Evolutionary conservation across 2,797 vertebrate genomes (phyloP), one percentile per base, ranked within the genome.

Genomic region (Amniataba percoides): DNA sequence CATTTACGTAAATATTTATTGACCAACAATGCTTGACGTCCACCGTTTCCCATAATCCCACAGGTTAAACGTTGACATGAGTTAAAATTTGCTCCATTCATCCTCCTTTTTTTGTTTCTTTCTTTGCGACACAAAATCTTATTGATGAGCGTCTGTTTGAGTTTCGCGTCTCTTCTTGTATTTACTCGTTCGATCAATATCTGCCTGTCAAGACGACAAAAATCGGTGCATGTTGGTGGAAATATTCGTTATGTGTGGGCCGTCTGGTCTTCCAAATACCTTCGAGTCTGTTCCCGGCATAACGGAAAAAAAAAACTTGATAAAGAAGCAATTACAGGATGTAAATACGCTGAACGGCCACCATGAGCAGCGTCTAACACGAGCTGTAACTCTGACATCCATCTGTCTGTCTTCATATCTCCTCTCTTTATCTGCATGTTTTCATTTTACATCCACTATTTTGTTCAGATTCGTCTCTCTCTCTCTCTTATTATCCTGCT

Each of bases 401-500:
- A 2, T 71, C 56, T 19, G 9, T 25, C 16, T 53, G 7, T 49
- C 42, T 49, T 31, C 23, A 7, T 36, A 3, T n/a, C 21, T n/a
- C 13, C 2, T 25, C 40, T 12, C 15, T 55, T 56, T 18, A 8
- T 59, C 2, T 27, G 3, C 59, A 36, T 60, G n/a, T 65, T 78
- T 73, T 31, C 27, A 40, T 63, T 77, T 40, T 7, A 27, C 25
- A 15, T 42, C 31, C 45, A 16, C 18, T 61, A 3, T 74, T 63
- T 61, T 3, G 31, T 62, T 51, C 9, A 63, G 51, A 70, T 16
- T 56, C 46, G 12, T 39, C 21, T 34, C 39, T 39, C 59, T 18
- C 25, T 19, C 5, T 45, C 46, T 67, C 67, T 63, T 23, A 71
- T 81, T 74, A 60, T 80, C 42, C 27, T 51, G 69, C 65, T 58